Conservation (phyloP, 2,888 invertebrate species). For the Plutella xylostella region DNA sequence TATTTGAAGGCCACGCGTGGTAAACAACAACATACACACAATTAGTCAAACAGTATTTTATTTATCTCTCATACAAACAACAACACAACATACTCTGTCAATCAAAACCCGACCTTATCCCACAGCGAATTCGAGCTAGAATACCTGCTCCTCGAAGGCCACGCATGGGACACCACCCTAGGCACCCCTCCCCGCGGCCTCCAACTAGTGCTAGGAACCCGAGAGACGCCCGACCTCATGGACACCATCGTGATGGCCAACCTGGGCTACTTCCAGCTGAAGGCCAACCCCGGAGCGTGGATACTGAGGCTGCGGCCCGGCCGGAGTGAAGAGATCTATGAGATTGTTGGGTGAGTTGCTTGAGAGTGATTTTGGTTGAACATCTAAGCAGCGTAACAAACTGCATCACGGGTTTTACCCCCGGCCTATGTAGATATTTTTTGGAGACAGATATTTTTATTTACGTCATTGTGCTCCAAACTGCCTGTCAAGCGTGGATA, state of each 20-base stretch:
- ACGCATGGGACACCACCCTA: slow-evolving; percentile 92
- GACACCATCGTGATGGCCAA: slow-evolving; percentile 99
- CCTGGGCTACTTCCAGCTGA: slow-evolving; percentile 95
- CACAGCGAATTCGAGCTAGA: slow-evolving; percentile 95
- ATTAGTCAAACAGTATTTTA: too few species aligned
- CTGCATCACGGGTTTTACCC: too few species aligned
- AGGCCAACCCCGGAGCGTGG: slow-evolving; percentile 99
- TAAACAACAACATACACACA: too few species aligned
- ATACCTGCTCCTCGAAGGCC: slow-evolving; percentile 92
- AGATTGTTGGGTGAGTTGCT: slow-evolving; percentile 77
- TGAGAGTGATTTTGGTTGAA: too few species aligned
- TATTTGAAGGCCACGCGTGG: too few species aligned
- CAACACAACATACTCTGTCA: too few species aligned
- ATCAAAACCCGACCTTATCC: slow-evolving; percentile 4
- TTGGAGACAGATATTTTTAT: too few species aligned
- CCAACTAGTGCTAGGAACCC: slow-evolving; percentile 94
- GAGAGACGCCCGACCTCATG: slow-evolving; percentile 79
- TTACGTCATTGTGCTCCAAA: too few species aligned
- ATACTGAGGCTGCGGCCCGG: slow-evolving; percentile 89
- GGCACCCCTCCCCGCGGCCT: slow-evolving; percentile 97
- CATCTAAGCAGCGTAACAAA: too few species aligned
- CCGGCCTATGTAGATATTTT: too few species aligned
- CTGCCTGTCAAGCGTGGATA: too few species aligned
- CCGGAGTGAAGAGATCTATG: slow-evolving; percentile 94
- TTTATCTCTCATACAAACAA: too few species aligned